Conservation (phyloP, 2,113 vertebrate species). For the Rana temporaria region DNA sequence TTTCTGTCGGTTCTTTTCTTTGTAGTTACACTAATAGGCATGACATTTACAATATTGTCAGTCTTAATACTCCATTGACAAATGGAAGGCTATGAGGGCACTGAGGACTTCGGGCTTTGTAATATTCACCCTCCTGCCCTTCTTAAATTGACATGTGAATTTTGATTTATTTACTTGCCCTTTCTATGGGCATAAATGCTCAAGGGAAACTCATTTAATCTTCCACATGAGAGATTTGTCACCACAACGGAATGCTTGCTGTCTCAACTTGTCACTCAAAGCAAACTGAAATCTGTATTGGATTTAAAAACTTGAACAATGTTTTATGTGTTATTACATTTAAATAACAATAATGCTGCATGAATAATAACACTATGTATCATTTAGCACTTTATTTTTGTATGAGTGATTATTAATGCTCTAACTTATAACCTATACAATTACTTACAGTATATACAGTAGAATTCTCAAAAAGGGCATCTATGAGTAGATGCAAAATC, state of each 20-base stretch:
- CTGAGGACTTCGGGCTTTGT: conserved; percentile 66
- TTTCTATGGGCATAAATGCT: conserved; percentile 71
- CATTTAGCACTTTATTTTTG: neutral
- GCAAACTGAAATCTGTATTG: neutral
- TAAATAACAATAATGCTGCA: too few species aligned
- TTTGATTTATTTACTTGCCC: conserved; percentile 65
- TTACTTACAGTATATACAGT: too few species aligned
- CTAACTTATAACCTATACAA: too few species aligned
- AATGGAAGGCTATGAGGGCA: conserved; percentile 65
- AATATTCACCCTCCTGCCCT: conserved; percentile 68
- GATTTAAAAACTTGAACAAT: conserved; percentile 39
- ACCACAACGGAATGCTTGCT: conserved; percentile 59
- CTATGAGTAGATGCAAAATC: too few species aligned
- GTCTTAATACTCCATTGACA: conserved; percentile 65
- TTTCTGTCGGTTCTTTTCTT: neutral
- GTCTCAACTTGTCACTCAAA: conserved; percentile 56
- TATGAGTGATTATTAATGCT: neutral
- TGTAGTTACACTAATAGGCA: conserved; percentile 72
- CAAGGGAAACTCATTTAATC: conserved; percentile 70
- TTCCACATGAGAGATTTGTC: conserved; percentile 72
- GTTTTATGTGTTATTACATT: neutral
- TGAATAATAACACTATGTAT: too few species aligned
- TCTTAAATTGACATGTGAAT: conserved; percentile 70
- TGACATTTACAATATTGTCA: conserved; percentile 71
- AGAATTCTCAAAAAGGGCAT: too few species aligned